Evolutionary conservation across 1,140 invertebrate species (phyloP).

Genomic region (Fragariocoptes setiger): DNA sequence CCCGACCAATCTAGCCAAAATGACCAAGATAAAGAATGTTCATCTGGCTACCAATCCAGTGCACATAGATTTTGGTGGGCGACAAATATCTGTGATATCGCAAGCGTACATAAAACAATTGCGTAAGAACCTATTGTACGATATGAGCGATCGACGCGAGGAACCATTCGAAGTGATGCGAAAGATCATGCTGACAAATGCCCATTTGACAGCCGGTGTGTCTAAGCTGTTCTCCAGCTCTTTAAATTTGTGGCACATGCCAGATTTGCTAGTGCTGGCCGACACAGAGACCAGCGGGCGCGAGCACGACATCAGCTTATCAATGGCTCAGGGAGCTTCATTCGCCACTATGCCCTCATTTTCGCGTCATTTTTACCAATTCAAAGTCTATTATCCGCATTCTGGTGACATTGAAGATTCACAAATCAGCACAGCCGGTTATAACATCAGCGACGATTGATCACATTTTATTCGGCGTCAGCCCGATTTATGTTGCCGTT

Average conservation of each 20-base stretch:
- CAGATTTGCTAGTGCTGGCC: constrained; percentile 2
- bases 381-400: constrained; percentile 1
- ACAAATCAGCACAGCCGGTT: constrained; percentile 1
- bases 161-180: not conserved
- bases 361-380: constrained; percentile 1
- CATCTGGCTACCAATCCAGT: constrained; percentile 6
- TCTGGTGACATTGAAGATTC: constrained; percentile 1
- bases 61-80: constrained; percentile 1
- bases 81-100: constrained; percentile 3
- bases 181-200: not conserved
- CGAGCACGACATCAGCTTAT: not conserved
- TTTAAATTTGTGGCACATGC: not conserved
- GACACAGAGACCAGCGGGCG: not conserved
- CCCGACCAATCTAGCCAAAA: not conserved
- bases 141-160: not conserved
- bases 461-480: too few relatives aligned
- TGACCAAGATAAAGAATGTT: not conserved
- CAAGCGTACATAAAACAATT: not conserved
- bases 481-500: too few relatives aligned
- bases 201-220: constrained; percentile 2
- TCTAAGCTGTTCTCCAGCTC: not conserved
- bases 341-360: constrained; percentile 1
- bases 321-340: not conserved
- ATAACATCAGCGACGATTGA: too few relatives aligned
- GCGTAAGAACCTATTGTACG: not conserved